A percentile compares a stretch with the other conserved stretches of the same genome.
Conservation (phyloP, 2,888 invertebrate species). For the Mystacides longicornis region DNA sequence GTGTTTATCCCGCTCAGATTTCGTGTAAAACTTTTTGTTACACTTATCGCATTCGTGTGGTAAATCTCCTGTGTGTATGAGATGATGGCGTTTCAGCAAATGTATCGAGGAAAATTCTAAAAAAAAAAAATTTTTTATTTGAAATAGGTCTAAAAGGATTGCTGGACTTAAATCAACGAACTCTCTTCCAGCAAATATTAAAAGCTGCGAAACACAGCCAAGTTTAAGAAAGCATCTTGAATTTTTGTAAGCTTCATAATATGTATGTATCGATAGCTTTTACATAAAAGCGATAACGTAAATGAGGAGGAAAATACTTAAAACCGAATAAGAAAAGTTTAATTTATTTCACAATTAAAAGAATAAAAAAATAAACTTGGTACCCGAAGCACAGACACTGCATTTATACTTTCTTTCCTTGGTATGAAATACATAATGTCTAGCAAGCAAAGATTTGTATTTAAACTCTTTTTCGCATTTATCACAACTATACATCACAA, state of each 20-base stretch:
- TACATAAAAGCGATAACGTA: too few species aligned
- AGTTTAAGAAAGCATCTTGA: too few species aligned
- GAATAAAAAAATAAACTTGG: neutral
- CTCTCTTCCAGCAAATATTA: too few species aligned
- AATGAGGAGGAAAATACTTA: too few species aligned
- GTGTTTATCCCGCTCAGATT: conserved; percentile 35
- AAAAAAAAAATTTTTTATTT: too few species aligned
- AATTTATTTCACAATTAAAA: neutral
- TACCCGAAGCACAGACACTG: conserved; percentile 27
- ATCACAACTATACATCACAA: conserved; percentile 9
- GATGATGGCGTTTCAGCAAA: conserved; percentile 18
- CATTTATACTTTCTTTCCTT: conserved; percentile 38
- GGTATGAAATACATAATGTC: conserved; percentile 41
- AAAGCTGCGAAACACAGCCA: too few species aligned
- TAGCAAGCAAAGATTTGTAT: conserved; percentile 36
- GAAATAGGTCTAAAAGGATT: too few species aligned
- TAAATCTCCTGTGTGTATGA: conserved; percentile 16
- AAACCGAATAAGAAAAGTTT: neutral
- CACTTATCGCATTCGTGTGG: conserved; percentile 33
- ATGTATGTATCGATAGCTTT: too few species aligned
- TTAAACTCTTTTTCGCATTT: conserved; percentile 35
- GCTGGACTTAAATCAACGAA: too few species aligned
- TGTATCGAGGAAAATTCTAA: conserved; percentile 13
- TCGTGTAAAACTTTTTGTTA: conserved; percentile 33
- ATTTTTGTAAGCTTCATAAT: too few species aligned